These are phyloP conservation scores for Psilanteris sp. DNA, from an alignment of 1,140 invertebrate species.

Conservation along the genomic window DNA sequence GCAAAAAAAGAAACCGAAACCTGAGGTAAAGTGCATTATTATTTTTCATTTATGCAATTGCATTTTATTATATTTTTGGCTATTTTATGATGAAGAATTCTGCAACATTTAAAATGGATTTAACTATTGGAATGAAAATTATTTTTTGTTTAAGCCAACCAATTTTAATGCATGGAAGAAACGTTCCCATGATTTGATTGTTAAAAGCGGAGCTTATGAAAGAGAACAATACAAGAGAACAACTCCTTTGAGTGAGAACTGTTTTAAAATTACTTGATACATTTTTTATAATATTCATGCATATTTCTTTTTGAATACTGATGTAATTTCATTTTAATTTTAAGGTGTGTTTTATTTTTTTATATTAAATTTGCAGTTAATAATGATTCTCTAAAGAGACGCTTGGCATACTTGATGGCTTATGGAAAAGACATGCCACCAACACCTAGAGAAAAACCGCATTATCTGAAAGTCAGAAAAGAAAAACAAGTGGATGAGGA, in stretches of 20 bases:
- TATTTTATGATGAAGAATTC: too few species aligned
- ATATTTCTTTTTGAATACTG: neutral
- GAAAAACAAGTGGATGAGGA: constrained; percentile 32
- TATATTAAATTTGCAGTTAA: constrained; percentile 63
- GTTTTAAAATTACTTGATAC: too few species aligned
- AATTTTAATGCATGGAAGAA: constrained; percentile 65
- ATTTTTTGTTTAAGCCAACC: constrained; percentile 51
- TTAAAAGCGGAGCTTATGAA: constrained; percentile 64
- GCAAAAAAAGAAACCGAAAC: constrained; percentile 24
- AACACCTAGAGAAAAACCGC: constrained; percentile 70
- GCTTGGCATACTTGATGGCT: constrained; percentile 78
- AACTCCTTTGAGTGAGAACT: constrained; percentile 74
- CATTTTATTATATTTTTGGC: neutral
- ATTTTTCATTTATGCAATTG: neutral
- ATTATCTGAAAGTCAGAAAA: constrained; percentile 51
- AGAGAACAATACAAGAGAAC: constrained; percentile 76
- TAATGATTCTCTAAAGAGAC: constrained; percentile 76
- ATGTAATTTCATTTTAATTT: constrained; percentile 31
- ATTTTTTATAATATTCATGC: too few species aligned
- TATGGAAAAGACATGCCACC: constrained; percentile 78
- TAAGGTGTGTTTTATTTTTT: constrained; percentile 10
- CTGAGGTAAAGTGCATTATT: neutral
- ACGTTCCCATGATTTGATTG: constrained; percentile 68
- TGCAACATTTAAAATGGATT: too few species aligned
- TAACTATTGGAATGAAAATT: constrained; percentile 13